Evolutionary conservation across 2,888 invertebrate genomes (phyloP).

Genomic region (Scotopteryx bipunctaria): DNA sequence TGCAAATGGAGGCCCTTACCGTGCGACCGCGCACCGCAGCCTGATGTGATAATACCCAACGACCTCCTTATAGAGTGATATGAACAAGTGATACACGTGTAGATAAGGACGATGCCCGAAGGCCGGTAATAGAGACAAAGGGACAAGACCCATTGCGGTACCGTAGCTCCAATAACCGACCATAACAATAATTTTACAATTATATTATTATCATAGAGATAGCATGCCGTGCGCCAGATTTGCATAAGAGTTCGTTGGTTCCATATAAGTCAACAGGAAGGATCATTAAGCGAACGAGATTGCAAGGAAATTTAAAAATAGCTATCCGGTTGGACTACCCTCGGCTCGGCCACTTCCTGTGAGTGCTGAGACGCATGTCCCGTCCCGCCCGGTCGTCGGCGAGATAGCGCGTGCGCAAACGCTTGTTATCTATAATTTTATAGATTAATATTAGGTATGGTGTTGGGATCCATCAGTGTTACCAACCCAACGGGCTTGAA

Average conservation of each 20-base stretch:
- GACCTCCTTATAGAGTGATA: conserved; percentile 78
- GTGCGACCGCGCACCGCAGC: conserved; percentile 66
- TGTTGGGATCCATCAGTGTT: conserved; percentile 46
- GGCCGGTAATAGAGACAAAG: conserved; percentile 76
- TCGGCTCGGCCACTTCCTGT: conserved; percentile 56
- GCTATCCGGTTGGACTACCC: conserved; percentile 58
- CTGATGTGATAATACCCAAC: conserved; percentile 80
- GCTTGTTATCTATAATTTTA: conserved; percentile 53
- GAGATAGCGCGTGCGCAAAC: conserved; percentile 50
- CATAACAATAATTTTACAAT: conserved; percentile 51
- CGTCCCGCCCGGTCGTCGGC: conserved; percentile 42
- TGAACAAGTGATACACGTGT: conserved; percentile 74
- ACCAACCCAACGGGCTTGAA: conserved; percentile 34
- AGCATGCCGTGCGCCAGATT: conserved; percentile 37
- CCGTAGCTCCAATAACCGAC: conserved; percentile 42
- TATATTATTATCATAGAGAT: conserved; percentile 45
- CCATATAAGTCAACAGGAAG: conserved; percentile 54
- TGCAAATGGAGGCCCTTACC: conserved; percentile 77
- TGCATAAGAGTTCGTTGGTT: conserved; percentile 45
- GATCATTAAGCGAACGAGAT: conserved; percentile 58
- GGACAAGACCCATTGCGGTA: conserved; percentile 59
- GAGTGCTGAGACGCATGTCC: conserved; percentile 51
- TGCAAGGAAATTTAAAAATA: conserved; percentile 55
- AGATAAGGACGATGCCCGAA: conserved; percentile 68
- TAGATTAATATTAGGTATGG: conserved; percentile 54